These are phyloP conservation scores for Apodemus speciosus DNA, from an alignment of 2,113 vertebrate genomes.

Conservation along the genomic window DNA sequence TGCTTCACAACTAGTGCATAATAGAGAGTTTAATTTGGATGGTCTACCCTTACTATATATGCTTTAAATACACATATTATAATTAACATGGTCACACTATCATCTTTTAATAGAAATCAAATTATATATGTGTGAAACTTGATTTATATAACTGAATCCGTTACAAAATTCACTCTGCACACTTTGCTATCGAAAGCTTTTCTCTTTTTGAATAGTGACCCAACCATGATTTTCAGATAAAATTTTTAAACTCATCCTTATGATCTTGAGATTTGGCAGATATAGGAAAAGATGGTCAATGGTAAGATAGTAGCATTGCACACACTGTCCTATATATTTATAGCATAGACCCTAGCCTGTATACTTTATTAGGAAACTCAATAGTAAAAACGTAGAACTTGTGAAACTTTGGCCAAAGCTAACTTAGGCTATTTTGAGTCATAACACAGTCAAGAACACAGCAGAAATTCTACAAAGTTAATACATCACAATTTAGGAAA, in stretches of 20 bases:
- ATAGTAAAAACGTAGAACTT: constrained; percentile 22
- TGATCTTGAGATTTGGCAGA: not conserved
- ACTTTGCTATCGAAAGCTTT: not conserved
- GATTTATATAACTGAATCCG: constrained; percentile 13
- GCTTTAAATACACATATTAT: constrained; percentile 35
- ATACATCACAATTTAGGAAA: not conserved
- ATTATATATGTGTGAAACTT: constrained; percentile 22
- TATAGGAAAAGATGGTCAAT: not conserved
- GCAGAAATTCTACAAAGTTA: constrained; percentile 28
- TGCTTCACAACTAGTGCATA: not conserved
- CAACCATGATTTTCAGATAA: not conserved
- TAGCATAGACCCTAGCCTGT: not conserved
- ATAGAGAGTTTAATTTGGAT: not conserved
- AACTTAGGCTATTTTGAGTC: constrained; percentile 68
- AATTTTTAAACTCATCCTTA: not conserved
- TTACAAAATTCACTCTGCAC: not conserved
- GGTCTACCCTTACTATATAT: not conserved
- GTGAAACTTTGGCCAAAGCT: constrained; percentile 24
- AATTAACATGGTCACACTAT: constrained; percentile 38
- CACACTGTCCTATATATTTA: not conserved
- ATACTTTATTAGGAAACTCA: not conserved
- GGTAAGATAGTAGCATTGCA: not conserved
- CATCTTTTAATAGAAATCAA: constrained; percentile 54
- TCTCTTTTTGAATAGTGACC: constrained; percentile 25
- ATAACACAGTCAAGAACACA: not conserved